Conservation (phyloP, 2,797 vertebrate species). For the Rhinogobio ventralis region DNA sequence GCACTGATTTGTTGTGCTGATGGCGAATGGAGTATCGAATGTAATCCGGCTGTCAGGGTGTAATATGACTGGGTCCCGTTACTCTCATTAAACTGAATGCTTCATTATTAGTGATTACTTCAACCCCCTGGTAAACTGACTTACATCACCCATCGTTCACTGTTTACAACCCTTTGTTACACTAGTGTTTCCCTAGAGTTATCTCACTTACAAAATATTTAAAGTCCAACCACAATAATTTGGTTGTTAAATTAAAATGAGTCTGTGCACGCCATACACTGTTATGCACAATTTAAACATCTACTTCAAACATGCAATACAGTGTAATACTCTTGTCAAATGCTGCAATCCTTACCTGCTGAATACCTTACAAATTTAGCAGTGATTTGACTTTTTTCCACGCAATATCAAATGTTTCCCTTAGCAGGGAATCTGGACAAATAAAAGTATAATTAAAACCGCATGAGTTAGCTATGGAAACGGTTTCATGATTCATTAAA, state of each 20-base stretch:
- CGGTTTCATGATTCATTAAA: slow-evolving; percentile 60
- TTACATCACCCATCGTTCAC: neutral
- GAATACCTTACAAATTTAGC: neutral
- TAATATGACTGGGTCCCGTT: neutral
- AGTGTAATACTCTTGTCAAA: neutral
- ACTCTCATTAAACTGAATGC: slow-evolving; percentile 9
- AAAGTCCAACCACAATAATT: neutral
- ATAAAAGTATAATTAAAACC: slow-evolving; percentile 36
- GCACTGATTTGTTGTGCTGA: slow-evolving; percentile 7
- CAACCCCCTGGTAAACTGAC: slow-evolving; percentile 6
- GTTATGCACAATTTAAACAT: neutral
- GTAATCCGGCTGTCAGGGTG: slow-evolving; percentile 26
- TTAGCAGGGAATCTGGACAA: slow-evolving; percentile 17
- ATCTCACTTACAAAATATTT: neutral
- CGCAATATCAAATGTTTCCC: slow-evolving; percentile 26
- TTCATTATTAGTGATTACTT: slow-evolving; percentile 25
- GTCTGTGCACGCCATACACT: neutral
- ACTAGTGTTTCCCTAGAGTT: neutral
- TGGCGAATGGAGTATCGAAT: neutral
- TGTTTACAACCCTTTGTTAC: slow-evolving; percentile 6
- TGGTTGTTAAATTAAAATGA: neutral
- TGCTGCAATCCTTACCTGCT: neutral
- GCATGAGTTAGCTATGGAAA: slow-evolving; percentile 12
- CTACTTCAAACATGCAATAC: neutral
- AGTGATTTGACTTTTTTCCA: neutral